Evolutionary conservation across 2,797 vertebrate species (phyloP).

Genomic region (Anguilla obscura): DNA sequence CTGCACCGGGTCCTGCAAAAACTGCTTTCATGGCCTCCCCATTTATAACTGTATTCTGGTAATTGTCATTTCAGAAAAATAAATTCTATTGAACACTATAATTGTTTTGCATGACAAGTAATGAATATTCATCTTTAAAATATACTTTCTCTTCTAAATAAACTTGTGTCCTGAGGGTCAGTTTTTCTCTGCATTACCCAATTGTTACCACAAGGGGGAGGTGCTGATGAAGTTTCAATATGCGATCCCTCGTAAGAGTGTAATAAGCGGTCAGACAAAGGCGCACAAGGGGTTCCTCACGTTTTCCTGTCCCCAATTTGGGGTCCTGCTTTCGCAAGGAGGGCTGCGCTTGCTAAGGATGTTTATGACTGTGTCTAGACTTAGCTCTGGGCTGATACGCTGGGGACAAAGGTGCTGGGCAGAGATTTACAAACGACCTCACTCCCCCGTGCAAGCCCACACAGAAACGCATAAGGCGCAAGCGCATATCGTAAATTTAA

Average conservation of each 20-base stretch:
- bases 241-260: not conserved
- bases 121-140: not conserved
- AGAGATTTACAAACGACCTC: not conserved
- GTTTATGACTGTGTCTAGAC: conserved; percentile 16
- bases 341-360: not conserved
- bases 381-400: not conserved
- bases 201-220: not conserved
- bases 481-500: not conserved
- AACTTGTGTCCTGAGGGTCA: not conserved
- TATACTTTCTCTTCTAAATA: not conserved
- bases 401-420: not conserved
- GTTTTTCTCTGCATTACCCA: not conserved
- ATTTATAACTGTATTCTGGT: not conserved
- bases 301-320: not conserved
- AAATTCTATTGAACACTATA: not conserved
- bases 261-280: not conserved
- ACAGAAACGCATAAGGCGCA: not conserved
- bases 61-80: not conserved
- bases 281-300: not conserved
- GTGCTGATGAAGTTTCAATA: not conserved
- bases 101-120: not conserved
- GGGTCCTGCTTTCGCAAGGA: not conserved
- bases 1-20: too few relatives aligned
- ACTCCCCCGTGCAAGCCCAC: not conserved
- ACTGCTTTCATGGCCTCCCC: too few relatives aligned